phyloP scores from a whole-genome alignment of 2,888 invertebrate species.

The Lampropteryx suffumata region DNA sequence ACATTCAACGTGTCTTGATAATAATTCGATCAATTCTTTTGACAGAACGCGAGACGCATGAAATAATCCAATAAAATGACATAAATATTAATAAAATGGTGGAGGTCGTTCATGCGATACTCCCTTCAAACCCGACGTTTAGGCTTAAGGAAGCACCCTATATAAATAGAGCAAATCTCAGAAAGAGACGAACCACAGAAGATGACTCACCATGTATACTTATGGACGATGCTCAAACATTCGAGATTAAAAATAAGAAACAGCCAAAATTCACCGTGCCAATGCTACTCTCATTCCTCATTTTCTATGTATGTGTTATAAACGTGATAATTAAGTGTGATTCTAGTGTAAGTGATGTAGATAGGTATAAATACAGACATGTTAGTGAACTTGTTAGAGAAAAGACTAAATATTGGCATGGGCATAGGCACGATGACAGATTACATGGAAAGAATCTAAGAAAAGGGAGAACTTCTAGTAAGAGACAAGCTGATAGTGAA shows the following conservation, averaged over 20 bases:
- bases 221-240: slow-evolving; percentile 76
- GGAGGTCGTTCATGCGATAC: slow-evolving; percentile 75
- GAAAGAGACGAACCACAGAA: slow-evolving; percentile 47
- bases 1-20: slow-evolving; percentile 25
- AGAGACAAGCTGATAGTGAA: slow-evolving; percentile 50
- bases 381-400: slow-evolving; percentile 45
- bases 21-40: slow-evolving; percentile 19
- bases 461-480: slow-evolving; percentile 48
- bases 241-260: slow-evolving; percentile 60
- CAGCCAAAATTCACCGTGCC: slow-evolving; percentile 41
- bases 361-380: slow-evolving; percentile 48
- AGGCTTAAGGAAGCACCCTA: slow-evolving; percentile 49
- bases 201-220: slow-evolving; percentile 44
- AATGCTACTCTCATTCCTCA: slow-evolving; percentile 59
- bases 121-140: slow-evolving; percentile 54
- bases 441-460: slow-evolving; percentile 45
- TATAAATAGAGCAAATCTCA: slow-evolving; percentile 51
- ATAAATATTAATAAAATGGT: slow-evolving; percentile 68
- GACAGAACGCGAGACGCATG: slow-evolving; percentile 41
- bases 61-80: slow-evolving; percentile 63
- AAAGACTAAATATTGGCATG: slow-evolving; percentile 46
- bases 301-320: slow-evolving; percentile 68
- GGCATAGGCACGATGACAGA: slow-evolving; percentile 49
- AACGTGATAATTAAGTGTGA: slow-evolving; percentile 79
- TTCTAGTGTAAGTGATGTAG: slow-evolving; percentile 71